Conservation (phyloP, 30 jellyfish, hydroid and myxozoan species). For the Chironex yamaguchii region DNA sequence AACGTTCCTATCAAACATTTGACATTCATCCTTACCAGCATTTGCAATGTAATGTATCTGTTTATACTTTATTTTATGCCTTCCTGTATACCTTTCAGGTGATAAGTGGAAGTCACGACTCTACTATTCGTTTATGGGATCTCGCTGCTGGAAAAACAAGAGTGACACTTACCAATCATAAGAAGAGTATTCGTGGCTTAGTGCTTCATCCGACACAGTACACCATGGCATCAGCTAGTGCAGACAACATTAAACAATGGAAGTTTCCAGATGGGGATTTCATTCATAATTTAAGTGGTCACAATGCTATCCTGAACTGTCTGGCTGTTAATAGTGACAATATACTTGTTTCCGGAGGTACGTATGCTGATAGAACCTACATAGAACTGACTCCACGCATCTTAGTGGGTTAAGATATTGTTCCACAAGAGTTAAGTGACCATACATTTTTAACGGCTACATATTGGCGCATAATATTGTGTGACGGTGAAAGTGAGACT, state of each 20-base stretch:
- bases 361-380: background rate
- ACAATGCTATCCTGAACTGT: conserved; percentile 96
- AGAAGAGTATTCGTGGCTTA: conserved; percentile 94
- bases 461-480: too few relatives aligned
- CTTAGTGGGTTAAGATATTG: too few relatives aligned
- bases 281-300: conserved; percentile 98
- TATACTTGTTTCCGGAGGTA: conserved; percentile 99
- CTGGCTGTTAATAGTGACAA: conserved; percentile 92
- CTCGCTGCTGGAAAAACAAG: conserved; percentile 95
- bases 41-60: background rate
- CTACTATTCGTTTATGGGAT: conserved; percentile 99
- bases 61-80: background rate
- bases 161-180: conserved; percentile 96
- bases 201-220: conserved; percentile 98
- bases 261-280: conserved; percentile 99
- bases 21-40: background rate
- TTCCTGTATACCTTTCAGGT: conserved; percentile 56
- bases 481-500: too few relatives aligned
- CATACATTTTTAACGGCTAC: too few relatives aligned
- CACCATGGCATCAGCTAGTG: conserved; percentile 99
- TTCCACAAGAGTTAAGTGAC: too few relatives aligned
- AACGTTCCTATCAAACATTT: too few relatives aligned
- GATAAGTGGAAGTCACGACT: conserved; percentile 98
- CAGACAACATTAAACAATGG: conserved; percentile 99
- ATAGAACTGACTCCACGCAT: background rate